Conservation (phyloP, 1,140 invertebrate genomes). For the Metopolophium dirhodum region DNA sequence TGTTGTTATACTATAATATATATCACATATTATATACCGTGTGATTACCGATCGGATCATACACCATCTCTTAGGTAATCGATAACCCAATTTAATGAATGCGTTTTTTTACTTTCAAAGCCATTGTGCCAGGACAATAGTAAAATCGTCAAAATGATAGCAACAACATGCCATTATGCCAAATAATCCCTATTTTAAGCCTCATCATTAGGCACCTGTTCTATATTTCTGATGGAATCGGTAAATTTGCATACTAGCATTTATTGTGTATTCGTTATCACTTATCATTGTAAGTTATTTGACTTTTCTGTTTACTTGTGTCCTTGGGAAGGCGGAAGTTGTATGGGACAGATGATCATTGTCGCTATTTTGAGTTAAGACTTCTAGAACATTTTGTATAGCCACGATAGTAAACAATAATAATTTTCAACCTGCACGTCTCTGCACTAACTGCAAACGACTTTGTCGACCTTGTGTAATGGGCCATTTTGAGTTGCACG, state of each 20-base stretch:
- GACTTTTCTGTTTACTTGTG: not conserved
- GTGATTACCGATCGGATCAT: conserved; percentile 22
- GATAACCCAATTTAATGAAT: conserved; percentile 33
- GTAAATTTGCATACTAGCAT: not conserved
- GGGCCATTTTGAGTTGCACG: not conserved
- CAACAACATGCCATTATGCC: not conserved
- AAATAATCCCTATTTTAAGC: conserved; percentile 6
- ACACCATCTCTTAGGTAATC: conserved; percentile 13
- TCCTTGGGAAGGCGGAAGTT: conserved; percentile 10
- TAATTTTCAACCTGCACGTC: not conserved
- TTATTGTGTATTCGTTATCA: not conserved
- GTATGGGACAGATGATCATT: not conserved
- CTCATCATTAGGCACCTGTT: not conserved
- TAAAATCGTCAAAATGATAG: not conserved
- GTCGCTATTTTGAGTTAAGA: not conserved
- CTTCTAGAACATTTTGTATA: not conserved
- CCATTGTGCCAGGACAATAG: conserved; percentile 6
- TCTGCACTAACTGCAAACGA: not conserved
- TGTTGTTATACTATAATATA: not conserved
- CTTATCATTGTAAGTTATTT: not conserved
- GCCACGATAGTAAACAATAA: not conserved
- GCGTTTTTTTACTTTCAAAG: not conserved
- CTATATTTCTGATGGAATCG: not conserved
- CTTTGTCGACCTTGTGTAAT: conserved; percentile 39
- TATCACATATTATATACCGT: not conserved